These are phyloP conservation scores for Triplophysa siluroides DNA, from an alignment of 2,113 vertebrate genomes.

Conservation along the genomic window DNA sequence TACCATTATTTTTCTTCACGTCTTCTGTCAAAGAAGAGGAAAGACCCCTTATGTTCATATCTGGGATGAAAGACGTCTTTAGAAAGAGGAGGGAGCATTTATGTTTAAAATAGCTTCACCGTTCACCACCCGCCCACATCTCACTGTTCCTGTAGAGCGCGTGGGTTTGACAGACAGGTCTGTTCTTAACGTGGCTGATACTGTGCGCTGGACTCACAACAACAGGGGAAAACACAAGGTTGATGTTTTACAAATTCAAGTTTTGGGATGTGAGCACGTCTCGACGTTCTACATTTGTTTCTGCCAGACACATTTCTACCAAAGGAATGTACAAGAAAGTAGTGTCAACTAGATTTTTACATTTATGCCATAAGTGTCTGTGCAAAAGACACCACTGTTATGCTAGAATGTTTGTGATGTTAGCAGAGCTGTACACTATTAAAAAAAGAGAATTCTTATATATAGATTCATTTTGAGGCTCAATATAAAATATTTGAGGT, in stretches of 20 bases:
- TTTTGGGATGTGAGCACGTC: background rate
- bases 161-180: conserved; percentile 47
- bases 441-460: no score
- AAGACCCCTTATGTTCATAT: conserved; percentile 22
- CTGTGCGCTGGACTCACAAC: background rate
- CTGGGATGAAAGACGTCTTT: conserved; percentile 9
- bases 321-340: background rate
- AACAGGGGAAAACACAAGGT: conserved; percentile 8
- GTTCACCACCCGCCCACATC: conserved; percentile 27
- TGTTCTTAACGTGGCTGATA: conserved; percentile 7
- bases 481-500: no score
- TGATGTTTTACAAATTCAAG: background rate
- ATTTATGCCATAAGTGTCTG: background rate
- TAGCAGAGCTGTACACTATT: background rate
- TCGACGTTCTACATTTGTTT: background rate
- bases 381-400: background rate
- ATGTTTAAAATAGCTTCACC: conserved; percentile 23
- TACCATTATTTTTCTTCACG: background rate
- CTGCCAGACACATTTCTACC: background rate
- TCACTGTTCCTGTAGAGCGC: conserved; percentile 9
- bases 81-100: conserved; percentile 17
- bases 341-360: background rate
- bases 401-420: background rate
- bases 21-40: conserved; percentile 3
- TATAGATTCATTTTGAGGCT: no score